Base-by-base conservation (phyloP, 1,140 invertebrate species). In the Pomacea maculata region DNA sequence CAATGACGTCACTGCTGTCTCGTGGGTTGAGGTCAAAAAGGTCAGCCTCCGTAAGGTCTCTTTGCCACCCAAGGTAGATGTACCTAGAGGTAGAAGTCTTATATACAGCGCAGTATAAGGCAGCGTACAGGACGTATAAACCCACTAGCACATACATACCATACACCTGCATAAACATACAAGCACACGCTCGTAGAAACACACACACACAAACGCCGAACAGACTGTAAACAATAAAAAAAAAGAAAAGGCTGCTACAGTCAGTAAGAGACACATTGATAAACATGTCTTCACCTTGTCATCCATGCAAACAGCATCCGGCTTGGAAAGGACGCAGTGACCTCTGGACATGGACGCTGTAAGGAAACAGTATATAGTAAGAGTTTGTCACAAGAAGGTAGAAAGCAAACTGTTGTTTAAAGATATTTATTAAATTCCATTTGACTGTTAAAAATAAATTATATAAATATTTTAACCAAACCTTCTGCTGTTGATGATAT, bases 251-350 rank as follows among this genome's bases (percentile, higher is more conserved):
- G 14, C 55, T 57, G 9, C 14, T 14, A 57, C 55, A 10, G 55
- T 9, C 55, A 14, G 14, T 9, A 9, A 57, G 55, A 14, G 14
- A 57, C 55, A 57, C 9, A 10, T 25, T 25, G 25, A 25, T 25
- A 25, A 25, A 25, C 25, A 25, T 25, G 25, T 25, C 25, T 25
- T 84, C 90, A 89, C 87, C 83, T 81, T 91, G 97, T 96, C 88
- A 99, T 97, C 98, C 98, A 99, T 67, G 94, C 94, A 90, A 97
- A 99, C 0, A 95, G 93, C 9, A 99, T 90, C 78, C 94, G 94
- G 52, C 96, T 97, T 19, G 97, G 93, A 90, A 98, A 99, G 25
- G 97, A 97, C 67, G 96, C 93, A 73, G 92, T 91, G 74, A 94
- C 92, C 90, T 99, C 97, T 72, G 98, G 97, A 91, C 96, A 98